Evolutionary conservation across 53 echinoderm and acorn worm species (phyloP).

Genomic region (Temnopleurus reevesii): DNA sequence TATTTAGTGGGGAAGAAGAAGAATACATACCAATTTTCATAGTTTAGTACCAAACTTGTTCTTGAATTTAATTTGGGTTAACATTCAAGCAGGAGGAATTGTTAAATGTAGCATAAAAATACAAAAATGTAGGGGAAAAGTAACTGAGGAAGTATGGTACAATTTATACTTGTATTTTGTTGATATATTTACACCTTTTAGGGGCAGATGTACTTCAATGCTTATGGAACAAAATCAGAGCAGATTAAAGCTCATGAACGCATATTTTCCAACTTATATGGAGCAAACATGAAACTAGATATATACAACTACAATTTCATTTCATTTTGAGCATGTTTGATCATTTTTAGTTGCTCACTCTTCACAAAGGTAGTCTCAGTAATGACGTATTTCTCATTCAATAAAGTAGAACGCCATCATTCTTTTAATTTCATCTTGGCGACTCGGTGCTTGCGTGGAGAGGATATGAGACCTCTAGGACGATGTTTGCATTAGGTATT

Average conservation of each 20-base stretch:
- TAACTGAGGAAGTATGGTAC: too few species aligned
- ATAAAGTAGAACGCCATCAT: background rate
- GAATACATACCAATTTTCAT: too few species aligned
- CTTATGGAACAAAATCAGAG: too few species aligned
- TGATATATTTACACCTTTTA: too few species aligned
- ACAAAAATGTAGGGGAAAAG: too few species aligned
- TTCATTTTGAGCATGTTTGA: background rate
- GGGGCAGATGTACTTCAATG: too few species aligned
- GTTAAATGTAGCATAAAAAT: too few species aligned
- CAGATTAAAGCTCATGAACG: background rate
- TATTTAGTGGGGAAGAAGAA: too few species aligned
- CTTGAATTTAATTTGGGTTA: too few species aligned
- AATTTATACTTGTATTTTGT: too few species aligned
- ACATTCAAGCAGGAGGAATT: too few species aligned
- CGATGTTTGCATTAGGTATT: constrained; percentile 19
- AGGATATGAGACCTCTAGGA: background rate
- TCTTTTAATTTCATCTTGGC: background rate
- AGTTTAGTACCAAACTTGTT: too few species aligned
- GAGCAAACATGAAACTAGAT: background rate
- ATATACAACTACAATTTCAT: background rate
- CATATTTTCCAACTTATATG: background rate
- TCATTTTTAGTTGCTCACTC: background rate
- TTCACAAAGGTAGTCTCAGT: background rate
- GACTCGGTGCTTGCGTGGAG: background rate
- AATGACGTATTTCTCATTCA: constrained; percentile 18